Conservation (phyloP, 2,113 vertebrate species). For the Spilogale gracilis region DNA sequence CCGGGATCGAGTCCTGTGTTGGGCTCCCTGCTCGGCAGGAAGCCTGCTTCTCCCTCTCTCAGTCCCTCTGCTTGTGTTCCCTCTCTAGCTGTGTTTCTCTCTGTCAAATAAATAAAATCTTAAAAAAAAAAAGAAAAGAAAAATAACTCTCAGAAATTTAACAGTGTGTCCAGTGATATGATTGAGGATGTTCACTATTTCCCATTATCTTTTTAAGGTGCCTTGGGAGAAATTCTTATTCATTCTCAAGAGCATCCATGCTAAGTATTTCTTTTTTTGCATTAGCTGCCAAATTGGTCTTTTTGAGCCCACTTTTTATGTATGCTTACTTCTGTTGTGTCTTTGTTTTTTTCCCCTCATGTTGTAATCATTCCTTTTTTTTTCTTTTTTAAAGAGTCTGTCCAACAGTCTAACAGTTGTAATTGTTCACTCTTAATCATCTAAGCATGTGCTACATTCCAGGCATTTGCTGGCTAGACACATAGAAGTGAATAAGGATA, state of each 20-base stretch:
- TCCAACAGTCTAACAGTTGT: not conserved
- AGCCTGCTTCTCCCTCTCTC: too few relatives aligned
- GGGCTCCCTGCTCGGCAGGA: too few relatives aligned
- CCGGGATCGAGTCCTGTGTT: too few relatives aligned
- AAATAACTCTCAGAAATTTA: conserved; percentile 29
- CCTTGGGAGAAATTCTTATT: not conserved
- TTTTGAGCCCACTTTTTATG: not conserved
- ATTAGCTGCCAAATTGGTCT: not conserved
- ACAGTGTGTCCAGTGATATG: not conserved
- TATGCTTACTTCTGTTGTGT: not conserved
- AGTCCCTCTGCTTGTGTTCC: too few relatives aligned
- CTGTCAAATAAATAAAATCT: too few relatives aligned
- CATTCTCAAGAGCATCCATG: not conserved
- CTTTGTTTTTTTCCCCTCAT: not conserved
- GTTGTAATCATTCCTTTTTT: not conserved
- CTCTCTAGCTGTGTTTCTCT: too few relatives aligned
- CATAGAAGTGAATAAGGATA: not conserved
- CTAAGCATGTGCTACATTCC: not conserved
- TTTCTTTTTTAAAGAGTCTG: not conserved
- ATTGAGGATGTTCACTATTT: conserved; percentile 12
- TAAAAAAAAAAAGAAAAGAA: too few relatives aligned
- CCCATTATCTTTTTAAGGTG: not conserved
- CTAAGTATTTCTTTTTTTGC: not conserved
- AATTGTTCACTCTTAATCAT: not conserved
- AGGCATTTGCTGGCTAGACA: not conserved